phyloP scores from a whole-genome alignment of 2,113 vertebrate species.

The Pao palembangensis region DNA sequence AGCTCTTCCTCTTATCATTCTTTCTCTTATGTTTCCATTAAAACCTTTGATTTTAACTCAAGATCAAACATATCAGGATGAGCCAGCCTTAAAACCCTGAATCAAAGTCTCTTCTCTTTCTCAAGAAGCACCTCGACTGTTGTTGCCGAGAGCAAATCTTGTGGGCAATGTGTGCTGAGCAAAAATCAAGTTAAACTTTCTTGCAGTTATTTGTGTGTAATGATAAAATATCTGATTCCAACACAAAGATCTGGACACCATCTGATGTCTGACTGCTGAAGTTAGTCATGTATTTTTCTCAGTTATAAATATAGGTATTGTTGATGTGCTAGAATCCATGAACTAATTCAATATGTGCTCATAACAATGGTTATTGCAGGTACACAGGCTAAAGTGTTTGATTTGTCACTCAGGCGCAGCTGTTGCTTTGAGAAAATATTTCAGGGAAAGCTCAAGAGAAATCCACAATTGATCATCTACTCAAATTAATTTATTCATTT shows the following conservation, averaged over 20 bases:
- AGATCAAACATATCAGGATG: conserved; percentile 53
- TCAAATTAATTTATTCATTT: conserved; percentile 9
- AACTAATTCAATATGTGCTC: neutral
- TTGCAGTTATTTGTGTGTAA: neutral
- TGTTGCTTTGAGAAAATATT: conserved; percentile 3
- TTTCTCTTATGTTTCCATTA: conserved; percentile 34
- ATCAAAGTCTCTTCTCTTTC: conserved; percentile 17
- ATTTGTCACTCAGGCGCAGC: conserved; percentile 25
- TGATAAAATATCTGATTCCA: no score
- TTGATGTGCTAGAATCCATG: neutral
- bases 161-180: conserved; percentile 36
- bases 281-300: no score
- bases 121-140: conserved; percentile 10
- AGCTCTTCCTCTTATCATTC: conserved; percentile 21
- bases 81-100: conserved; percentile 29
- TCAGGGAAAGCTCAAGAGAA: conserved; percentile 8
- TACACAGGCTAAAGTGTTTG: conserved; percentile 27
- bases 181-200: conserved; percentile 19
- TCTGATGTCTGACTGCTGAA: no score
- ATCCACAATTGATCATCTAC: neutral
- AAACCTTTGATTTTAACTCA: conserved; percentile 39
- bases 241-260: no score
- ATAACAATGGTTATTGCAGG: conserved; percentile 15
- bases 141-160: conserved; percentile 24
- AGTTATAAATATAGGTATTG: no score